These are phyloP conservation scores for Micrasema longulum DNA, from an alignment of 1,140 invertebrate species.

Conservation along the genomic window DNA sequence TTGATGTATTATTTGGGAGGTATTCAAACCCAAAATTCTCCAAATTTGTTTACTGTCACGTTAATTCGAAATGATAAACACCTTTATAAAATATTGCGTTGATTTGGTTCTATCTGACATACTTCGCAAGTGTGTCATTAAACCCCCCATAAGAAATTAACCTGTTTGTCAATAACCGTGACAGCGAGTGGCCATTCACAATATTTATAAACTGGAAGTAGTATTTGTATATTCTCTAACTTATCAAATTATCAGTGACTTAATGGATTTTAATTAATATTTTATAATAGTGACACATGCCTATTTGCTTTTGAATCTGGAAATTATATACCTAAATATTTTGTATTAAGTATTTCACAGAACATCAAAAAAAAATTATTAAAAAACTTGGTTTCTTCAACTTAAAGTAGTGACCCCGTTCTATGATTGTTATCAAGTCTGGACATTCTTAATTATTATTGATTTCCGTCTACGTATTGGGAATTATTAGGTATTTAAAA, in stretches of 20 bases:
- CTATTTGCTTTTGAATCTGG: no score
- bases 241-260: no score
- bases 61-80: background rate
- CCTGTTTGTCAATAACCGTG: slow-evolving; percentile 32
- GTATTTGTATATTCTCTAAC: background rate
- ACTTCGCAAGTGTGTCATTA: slow-evolving; percentile 23
- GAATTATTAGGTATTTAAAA: no score
- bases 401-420: no score
- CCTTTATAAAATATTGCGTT: background rate
- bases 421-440: no score
- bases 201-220: background rate
- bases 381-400: no score
- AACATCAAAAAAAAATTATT: no score
- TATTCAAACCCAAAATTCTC: background rate
- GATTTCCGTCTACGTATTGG: no score
- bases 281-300: no score
- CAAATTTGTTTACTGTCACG: slow-evolving; percentile 4
- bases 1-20: slow-evolving; percentile 6
- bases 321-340: no score
- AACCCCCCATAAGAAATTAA: slow-evolving; percentile 19
- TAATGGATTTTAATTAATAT: no score
- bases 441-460: no score
- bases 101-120: slow-evolving; percentile 2
- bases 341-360: slow-evolving; percentile 1
- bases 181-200: slow-evolving; percentile 16